A percentile compares a stretch with the other conserved stretches of the same genome.
These are phyloP conservation scores for Leucophenga varia DNA, from an alignment of 1,140 invertebrate genomes.

Conservation along the genomic window DNA sequence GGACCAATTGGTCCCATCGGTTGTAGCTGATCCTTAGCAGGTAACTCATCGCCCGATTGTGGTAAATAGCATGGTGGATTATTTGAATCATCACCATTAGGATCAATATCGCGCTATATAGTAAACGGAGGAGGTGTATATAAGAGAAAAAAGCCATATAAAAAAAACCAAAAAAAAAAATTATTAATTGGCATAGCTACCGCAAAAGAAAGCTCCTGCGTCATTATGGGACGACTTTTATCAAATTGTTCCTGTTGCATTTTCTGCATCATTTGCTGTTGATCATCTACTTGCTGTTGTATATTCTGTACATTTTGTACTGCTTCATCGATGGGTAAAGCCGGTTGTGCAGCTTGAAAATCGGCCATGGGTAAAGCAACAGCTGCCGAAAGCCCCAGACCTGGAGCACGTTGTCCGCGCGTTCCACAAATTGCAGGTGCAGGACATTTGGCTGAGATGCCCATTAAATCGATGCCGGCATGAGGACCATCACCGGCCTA, in stretches of 20 bases:
- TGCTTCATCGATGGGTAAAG: slow-evolving; percentile 17
- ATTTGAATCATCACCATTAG: slow-evolving; percentile 37
- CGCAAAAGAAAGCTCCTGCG: slow-evolving; percentile 28
- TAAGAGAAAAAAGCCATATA: not conserved
- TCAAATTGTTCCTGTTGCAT: slow-evolving; percentile 25
- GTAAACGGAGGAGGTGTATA: not conserved
- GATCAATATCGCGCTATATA: slow-evolving; percentile 28
- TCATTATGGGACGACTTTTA: slow-evolving; percentile 5
- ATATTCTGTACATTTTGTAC: slow-evolving; percentile 14
- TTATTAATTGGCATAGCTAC: slow-evolving; percentile 2
- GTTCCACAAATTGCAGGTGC: slow-evolving; percentile 30
- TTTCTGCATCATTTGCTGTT: slow-evolving; percentile 29
- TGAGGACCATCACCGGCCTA: slow-evolving; percentile 14
- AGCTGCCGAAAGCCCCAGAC: slow-evolving; percentile 2
- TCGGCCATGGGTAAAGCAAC: slow-evolving; percentile 11
- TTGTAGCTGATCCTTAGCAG: slow-evolving; percentile 47
- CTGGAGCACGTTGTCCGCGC: slow-evolving; percentile 6
- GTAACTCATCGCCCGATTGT: slow-evolving; percentile 59
- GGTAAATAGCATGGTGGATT: slow-evolving; percentile 60
- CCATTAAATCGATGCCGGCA: slow-evolving; percentile 21
- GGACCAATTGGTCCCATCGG: slow-evolving; percentile 61
- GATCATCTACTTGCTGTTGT: slow-evolving; percentile 26
- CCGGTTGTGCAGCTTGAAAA: slow-evolving; percentile 19
- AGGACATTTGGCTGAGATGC: slow-evolving; percentile 24
- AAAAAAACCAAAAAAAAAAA: not conserved